phyloP scores from a whole-genome alignment of 23 tunicate genomes.

The Ascidia mentula region DNA sequence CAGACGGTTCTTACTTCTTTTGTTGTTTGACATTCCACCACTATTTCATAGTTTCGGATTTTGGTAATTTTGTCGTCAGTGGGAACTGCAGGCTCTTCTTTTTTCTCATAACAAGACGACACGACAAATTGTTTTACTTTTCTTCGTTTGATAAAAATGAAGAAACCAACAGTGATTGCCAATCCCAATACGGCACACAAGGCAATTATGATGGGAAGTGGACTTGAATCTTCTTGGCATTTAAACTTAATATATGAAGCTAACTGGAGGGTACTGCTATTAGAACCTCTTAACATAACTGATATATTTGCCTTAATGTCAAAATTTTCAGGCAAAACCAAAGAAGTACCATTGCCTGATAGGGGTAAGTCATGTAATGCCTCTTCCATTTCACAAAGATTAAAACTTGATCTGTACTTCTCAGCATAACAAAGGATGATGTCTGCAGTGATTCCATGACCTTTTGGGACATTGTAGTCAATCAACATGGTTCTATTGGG shows the following conservation, averaged over 20 bases:
- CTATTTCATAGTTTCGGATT: background rate
- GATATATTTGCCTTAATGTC: background rate
- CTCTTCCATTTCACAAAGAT: background rate
- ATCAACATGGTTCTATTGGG: background rate
- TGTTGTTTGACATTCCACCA: background rate
- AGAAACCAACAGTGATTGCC: background rate
- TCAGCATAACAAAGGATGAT: background rate
- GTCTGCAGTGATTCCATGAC: background rate
- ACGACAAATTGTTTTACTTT: background rate
- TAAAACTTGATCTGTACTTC: background rate
- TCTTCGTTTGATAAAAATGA: background rate
- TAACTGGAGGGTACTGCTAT: too few relatives aligned
- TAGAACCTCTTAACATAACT: background rate
- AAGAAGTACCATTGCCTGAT: background rate
- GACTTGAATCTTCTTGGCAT: background rate
- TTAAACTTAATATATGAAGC: background rate
- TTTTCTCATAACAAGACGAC: background rate
- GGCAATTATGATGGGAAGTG: background rate
- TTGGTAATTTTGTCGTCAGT: background rate
- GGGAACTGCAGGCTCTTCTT: background rate
- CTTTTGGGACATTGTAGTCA: background rate
- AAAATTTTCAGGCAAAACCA: background rate
- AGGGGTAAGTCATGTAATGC: background rate
- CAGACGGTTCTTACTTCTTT: constrained; percentile 8
- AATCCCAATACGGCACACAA: background rate